phyloP scores from a whole-genome alignment of 2,888 invertebrate species.

The Zhengitettix transpicula region DNA sequence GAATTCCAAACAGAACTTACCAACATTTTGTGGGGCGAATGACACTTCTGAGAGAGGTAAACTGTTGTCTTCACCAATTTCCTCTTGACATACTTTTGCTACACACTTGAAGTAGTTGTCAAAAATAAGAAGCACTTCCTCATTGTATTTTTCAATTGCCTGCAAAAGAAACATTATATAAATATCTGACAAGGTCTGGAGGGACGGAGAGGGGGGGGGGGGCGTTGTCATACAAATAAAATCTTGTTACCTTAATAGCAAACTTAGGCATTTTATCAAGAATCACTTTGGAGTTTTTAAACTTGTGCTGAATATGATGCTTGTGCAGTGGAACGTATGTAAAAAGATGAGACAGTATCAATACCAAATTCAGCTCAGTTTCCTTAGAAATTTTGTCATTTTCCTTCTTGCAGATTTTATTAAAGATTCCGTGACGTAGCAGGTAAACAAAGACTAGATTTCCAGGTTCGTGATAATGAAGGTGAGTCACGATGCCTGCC shows the following conservation, averaged over 20 bases:
- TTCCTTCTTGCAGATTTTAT: constrained; percentile 1
- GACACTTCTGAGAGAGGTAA: background rate
- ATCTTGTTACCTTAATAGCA: background rate
- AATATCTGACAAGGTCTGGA: background rate
- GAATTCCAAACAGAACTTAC: too few species aligned
- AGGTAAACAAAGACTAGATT: constrained; percentile 8
- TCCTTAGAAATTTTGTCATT: background rate
- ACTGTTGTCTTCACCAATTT: background rate
- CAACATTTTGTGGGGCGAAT: background rate
- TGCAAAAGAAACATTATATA: background rate
- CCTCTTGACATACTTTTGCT: background rate
- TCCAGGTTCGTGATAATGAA: constrained; percentile 9
- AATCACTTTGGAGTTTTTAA: constrained; percentile 1
- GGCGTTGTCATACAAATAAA: background rate
- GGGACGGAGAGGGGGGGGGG: too few species aligned
- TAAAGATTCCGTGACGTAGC: constrained; percentile 3
- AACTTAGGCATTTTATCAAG: background rate
- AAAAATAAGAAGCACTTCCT: constrained; percentile 1
- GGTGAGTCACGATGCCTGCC: constrained; percentile 4
- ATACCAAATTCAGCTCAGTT: constrained; percentile 2
- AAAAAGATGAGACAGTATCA: constrained; percentile 4
- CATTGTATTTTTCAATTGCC: background rate
- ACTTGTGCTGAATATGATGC: background rate
- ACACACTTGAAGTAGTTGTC: constrained; percentile 1
- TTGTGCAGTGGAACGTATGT: background rate